phyloP scores from a whole-genome alignment of 2,888 invertebrate genomes.

The Leptopilina syphax region DNA sequence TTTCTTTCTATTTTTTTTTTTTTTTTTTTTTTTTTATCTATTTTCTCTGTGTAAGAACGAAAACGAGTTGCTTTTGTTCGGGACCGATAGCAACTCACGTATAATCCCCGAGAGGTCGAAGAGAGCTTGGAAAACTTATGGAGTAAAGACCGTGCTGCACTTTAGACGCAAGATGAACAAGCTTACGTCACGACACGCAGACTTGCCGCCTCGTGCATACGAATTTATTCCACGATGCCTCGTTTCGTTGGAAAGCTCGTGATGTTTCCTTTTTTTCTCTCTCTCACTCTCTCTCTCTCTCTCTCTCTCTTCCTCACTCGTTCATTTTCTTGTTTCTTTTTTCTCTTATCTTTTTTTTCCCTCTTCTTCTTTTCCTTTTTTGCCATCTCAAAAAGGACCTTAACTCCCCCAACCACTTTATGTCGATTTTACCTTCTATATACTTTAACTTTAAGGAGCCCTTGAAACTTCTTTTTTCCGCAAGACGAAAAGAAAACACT shows the following conservation, averaged over 20 bases:
- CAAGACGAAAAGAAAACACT: slow-evolving; percentile 10
- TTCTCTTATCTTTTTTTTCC: neutral
- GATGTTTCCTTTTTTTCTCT: slow-evolving; percentile 27
- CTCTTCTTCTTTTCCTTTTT: neutral
- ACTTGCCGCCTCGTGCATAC: slow-evolving; percentile 38
- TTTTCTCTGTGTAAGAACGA: slow-evolving; percentile 61
- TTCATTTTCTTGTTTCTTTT: too few species aligned
- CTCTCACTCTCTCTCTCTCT: neutral
- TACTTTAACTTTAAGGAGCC: slow-evolving; percentile 29
- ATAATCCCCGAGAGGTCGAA: slow-evolving; percentile 59
- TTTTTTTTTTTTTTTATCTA: slow-evolving; percentile 58
- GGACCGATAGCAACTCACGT: slow-evolving; percentile 61
- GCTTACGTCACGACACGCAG: slow-evolving; percentile 53
- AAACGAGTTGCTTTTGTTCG: slow-evolving; percentile 64
- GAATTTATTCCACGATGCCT: slow-evolving; percentile 32
- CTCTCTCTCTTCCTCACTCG: slow-evolving; percentile 8
- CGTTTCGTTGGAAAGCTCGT: slow-evolving; percentile 24
- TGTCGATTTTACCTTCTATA: slow-evolving; percentile 31
- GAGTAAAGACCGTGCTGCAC: slow-evolving; percentile 57
- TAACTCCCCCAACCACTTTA: slow-evolving; percentile 28
- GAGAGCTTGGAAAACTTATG: slow-evolving; percentile 58
- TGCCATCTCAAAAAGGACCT: neutral
- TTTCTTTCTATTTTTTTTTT: too few species aligned
- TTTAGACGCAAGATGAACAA: slow-evolving; percentile 54
- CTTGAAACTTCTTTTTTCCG: slow-evolving; percentile 29